Percentiles rank a stretch among this genome's conserved stretches.
Conservation (phyloP, 1,140 invertebrate genomes). For the Kradibia gibbosae region DNA sequence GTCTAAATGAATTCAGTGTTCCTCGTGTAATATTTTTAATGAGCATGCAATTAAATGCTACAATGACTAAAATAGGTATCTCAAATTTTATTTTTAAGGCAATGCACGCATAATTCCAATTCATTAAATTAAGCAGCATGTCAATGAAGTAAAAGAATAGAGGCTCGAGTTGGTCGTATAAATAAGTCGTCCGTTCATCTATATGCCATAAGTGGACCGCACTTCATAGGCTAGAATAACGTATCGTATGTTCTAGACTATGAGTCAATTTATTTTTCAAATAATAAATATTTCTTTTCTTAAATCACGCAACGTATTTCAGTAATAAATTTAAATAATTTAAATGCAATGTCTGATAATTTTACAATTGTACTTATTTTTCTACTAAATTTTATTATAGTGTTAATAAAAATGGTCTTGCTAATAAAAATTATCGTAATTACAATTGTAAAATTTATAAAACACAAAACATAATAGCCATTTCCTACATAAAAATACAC, state of each 20-base stretch:
- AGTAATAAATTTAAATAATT: too few relatives aligned
- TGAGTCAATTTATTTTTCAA: slow-evolving; percentile 29
- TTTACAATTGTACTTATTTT: too few relatives aligned
- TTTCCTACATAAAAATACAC: too few relatives aligned
- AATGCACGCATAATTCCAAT: slow-evolving; percentile 57
- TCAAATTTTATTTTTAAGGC: slow-evolving; percentile 14
- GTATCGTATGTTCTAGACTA: not conserved
- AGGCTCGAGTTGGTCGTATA: slow-evolving; percentile 53
- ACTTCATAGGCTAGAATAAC: slow-evolving; percentile 35
- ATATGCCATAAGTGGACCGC: slow-evolving; percentile 36
- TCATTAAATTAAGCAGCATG: slow-evolving; percentile 58
- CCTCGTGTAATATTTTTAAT: too few relatives aligned
- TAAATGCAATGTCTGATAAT: too few relatives aligned
- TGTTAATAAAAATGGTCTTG: too few relatives aligned
- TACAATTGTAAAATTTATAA: too few relatives aligned
- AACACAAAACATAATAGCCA: too few relatives aligned
- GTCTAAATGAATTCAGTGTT: too few relatives aligned
- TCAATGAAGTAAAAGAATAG: slow-evolving; percentile 55
- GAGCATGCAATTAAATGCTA: too few relatives aligned
- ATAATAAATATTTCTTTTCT: not conserved
- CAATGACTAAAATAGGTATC: not conserved
- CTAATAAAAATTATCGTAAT: not conserved
- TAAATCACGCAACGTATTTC: too few relatives aligned
- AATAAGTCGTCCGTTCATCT: slow-evolving; percentile 51
- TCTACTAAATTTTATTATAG: too few relatives aligned